Base-by-base conservation (phyloP, 2,888 invertebrate genomes). In the Choristoneura rosaceana region DNA sequence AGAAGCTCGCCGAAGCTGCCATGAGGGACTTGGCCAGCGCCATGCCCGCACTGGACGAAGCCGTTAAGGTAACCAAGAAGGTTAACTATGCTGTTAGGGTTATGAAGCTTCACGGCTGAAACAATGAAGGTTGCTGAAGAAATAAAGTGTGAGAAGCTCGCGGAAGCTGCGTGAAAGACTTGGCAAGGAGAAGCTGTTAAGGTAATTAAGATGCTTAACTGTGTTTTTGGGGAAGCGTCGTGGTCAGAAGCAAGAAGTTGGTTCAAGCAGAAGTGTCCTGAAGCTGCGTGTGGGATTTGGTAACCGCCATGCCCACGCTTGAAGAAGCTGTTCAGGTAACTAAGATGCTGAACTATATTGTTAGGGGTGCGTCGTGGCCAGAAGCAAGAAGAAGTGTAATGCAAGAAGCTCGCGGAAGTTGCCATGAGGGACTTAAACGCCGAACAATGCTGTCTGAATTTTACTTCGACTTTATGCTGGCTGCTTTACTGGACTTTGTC, bases 31-130 rank as follows among this genome's bases (percentile, higher is more conserved):
- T 98, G 65, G 97, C 97, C 73, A 96, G 96, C 77, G 98, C 98
- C 3, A 96, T 98, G 95, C 98, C 98, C 0, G 98, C 98, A 14
- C 90, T 98, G 0, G 96, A 98, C 50, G 98, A 97, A 81, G 98
- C 98, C 38, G 95, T 97, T 2, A 92, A 92, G 88, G 92, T 91
- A 66, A 17, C 4, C 15, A 0, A 10, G 0, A 14, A 25, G 38
- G 0, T 63, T 10, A 12, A 2, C 2, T 14, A 4, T 47, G 47
- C 47, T n/a, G n/a, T 47, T n/a, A 43, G 10, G 12, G 8, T 10
- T 3, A 43, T 43, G 96, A 87, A 95, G 94, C 78, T 96, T 97
- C 15, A 95, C 96, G 2, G 95, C 96, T 63, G 96, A 96, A 78
- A 96, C 96, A 76, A 92, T 95, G 80, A 96, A 96, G 85, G 98